phyloP scores from a whole-genome alignment of 2,113 vertebrate species.

The Pseudonaja textilis region DNA sequence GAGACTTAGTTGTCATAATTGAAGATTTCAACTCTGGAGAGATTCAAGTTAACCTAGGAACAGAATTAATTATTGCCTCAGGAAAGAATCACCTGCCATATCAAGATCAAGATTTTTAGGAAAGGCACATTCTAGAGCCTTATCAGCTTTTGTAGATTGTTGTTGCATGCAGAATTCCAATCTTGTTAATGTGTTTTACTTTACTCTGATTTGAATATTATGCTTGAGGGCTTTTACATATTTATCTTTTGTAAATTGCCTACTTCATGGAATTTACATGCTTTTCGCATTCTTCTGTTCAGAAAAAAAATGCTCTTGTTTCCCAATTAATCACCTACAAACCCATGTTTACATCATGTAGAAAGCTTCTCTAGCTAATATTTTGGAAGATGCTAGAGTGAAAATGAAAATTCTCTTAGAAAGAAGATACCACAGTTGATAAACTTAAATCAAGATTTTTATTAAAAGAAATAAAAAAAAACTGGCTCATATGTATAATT shows the following conservation, averaged over 20 bases:
- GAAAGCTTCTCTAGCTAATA: conserved; percentile 1
- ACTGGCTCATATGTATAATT: not conserved
- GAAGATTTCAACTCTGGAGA: conserved; percentile 44
- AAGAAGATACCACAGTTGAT: not conserved
- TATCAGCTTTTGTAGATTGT: not conserved
- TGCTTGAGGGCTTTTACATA: not conserved
- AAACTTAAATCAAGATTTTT: not conserved
- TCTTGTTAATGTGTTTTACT: conserved; percentile 8
- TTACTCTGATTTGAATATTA: conserved; percentile 5
- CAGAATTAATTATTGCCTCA: conserved; percentile 58
- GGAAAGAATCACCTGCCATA: conserved; percentile 43
- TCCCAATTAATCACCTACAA: conserved; percentile 12
- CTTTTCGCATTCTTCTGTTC: not conserved
- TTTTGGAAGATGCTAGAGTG: not conserved
- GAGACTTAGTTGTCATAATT: conserved; percentile 55
- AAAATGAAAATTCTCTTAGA: not conserved
- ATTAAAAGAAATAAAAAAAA: not conserved
- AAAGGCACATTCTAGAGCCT: conserved; percentile 30
- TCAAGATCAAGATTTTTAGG: conserved; percentile 40
- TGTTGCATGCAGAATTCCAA: not conserved
- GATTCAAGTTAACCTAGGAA: conserved; percentile 43
- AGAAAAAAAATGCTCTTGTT: not conserved
- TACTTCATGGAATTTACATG: conserved; percentile 12
- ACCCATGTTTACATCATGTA: not conserved
- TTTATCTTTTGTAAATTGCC: not conserved